These are phyloP conservation scores for Diachrysia chrysitis DNA, from an alignment of 2,888 invertebrate species.

Conservation along the genomic window DNA sequence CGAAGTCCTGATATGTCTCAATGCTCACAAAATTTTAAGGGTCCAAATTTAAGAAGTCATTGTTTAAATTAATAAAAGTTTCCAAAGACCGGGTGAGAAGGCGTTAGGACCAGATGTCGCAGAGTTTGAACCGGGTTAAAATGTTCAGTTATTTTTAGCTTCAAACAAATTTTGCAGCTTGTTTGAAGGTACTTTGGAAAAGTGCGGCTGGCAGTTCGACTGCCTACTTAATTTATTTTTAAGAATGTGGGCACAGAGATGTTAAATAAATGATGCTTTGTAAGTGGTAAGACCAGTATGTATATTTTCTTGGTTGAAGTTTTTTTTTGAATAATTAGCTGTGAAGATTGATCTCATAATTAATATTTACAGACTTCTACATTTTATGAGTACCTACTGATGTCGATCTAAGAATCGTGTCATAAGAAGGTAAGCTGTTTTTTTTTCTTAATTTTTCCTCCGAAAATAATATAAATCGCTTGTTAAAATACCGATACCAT, in stretches of 20 bases:
- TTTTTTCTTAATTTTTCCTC: no score
- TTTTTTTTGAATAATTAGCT: no score
- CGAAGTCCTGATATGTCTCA: slow-evolving; percentile 36
- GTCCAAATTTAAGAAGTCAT: slow-evolving; percentile 35
- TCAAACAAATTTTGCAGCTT: slow-evolving; percentile 19
- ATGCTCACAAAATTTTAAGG: slow-evolving; percentile 31
- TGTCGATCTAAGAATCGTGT: no score
- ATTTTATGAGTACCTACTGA: no score
- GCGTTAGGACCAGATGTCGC: slow-evolving; percentile 47
- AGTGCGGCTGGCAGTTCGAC: slow-evolving; percentile 25
- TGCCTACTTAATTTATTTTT: slow-evolving; percentile 8
- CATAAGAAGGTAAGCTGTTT: no score
- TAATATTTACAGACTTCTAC: no score
- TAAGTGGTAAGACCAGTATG: no score
- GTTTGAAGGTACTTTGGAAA: slow-evolving; percentile 27
- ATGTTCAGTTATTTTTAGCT: slow-evolving; percentile 45
- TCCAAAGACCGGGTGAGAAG: slow-evolving; percentile 13
- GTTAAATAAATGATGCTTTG: background rate
- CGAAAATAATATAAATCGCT: no score
- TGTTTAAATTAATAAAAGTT: slow-evolving; percentile 58
- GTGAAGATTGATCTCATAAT: no score
- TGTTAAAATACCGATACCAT: no score
- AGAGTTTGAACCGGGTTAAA: slow-evolving; percentile 38
- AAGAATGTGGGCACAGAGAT: slow-evolving; percentile 4
- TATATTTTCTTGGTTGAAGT: no score